Conservation (phyloP, 2,888 invertebrate species). For the Neoitamus cyanurus region DNA sequence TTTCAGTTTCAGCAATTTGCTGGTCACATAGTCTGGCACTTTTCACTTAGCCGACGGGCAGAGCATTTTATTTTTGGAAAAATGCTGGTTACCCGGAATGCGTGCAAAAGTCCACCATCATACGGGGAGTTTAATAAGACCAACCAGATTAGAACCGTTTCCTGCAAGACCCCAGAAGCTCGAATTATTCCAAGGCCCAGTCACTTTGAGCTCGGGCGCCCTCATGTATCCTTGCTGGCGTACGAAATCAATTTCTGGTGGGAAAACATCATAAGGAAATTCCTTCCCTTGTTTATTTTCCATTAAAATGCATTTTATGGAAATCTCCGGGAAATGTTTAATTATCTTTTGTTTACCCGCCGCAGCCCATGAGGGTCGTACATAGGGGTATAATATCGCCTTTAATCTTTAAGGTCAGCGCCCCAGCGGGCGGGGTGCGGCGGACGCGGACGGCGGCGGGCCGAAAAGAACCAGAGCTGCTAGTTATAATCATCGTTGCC, state of each 20-base stretch:
- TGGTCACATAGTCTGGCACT: background rate
- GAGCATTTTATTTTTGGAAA: background rate
- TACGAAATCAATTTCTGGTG: constrained; percentile 21
- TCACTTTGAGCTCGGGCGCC: background rate
- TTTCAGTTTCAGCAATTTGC: background rate
- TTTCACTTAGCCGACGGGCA: background rate
- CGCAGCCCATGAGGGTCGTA: constrained; percentile 1
- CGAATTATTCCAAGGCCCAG: background rate
- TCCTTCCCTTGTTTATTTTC: constrained; percentile 39
- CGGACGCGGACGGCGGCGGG: background rate
- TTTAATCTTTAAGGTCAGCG: constrained; percentile 38
- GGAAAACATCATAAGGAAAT: constrained; percentile 34
- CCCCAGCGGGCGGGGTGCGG: background rate
- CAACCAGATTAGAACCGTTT: background rate
- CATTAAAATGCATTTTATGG: constrained; percentile 42
- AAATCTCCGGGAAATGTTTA: constrained; percentile 38
- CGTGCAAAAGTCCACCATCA: background rate
- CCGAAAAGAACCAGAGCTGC: background rate
- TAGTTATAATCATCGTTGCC: constrained; percentile 17
- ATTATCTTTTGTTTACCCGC: constrained; percentile 35
- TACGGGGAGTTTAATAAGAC: background rate
- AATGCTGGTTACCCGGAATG: background rate
- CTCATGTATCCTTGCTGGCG: background rate
- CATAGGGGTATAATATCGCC: constrained; percentile 10
- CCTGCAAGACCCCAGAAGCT: background rate